Base-by-base conservation (phyloP, 1,140 invertebrate genomes). In the Danaus melanippus region DNA sequence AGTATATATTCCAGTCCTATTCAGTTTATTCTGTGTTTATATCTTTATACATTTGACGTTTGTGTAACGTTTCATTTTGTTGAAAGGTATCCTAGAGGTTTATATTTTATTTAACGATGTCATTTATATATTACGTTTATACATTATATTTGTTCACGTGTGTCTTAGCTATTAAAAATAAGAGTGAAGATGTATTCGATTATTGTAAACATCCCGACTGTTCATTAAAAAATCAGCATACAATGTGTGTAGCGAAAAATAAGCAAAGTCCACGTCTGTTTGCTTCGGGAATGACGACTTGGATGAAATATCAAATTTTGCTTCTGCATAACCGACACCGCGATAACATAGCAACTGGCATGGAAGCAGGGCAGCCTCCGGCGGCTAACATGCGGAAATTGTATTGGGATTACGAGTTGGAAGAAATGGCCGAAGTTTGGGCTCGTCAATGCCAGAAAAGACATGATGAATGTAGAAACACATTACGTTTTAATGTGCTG, bases 331-430 rank as follows among this genome's bases (percentile, higher is more conserved):
- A 86, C 53, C 65, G 79, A 12, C 74, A 86, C 40, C 69, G 83
- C 49, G 83, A 86, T 58, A 84, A 86, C 40, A 79, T 86, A 41
- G 83, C 83, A 10, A 74, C 83, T 71, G 83, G 83, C 0, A 66
- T 86, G 6, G 79, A 86, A 53, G 69, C 81, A 6, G 83, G 78
- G 0, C 79, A 84, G 41, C 83, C 83, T 2, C 71, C 81, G 10
- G 83, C 83, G 10, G 63, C 81, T 9, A 86, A 86, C 54, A 86
- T 86, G 83, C 69, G 83, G 6, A 86, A 84, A 45, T 75, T 86
- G 72, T 86, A 86, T 45, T 86, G 83, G 83, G 83, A 86, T 50
- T 79, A 80, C 21, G 81, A 86, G 51, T 67, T 86, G 0, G 83
- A 86, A 51, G 64, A 76, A 48, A 81, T 81, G 72, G 83, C 83